Base-by-base conservation (phyloP, 2,888 invertebrate genomes). In the Omphaloscelis lunosa region DNA sequence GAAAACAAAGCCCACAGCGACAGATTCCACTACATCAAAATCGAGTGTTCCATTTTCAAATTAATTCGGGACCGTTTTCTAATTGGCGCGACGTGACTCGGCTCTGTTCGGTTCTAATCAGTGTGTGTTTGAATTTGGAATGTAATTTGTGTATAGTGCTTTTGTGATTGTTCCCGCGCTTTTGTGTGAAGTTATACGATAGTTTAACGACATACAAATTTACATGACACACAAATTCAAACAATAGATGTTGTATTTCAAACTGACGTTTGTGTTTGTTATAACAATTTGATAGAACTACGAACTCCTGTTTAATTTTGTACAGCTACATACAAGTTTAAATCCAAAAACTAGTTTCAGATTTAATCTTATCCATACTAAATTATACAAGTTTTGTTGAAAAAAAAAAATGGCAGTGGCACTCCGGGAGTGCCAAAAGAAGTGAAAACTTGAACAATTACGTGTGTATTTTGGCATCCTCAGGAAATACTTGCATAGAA, bases 21-120 rank as follows among this genome's bases (percentile, higher is more conserved):
- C 95, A 95, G 92, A 91, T 92, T 93, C 94, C 95, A 95, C 95
- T 96, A 95, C 94, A 95, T 96, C 96, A 96, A 95, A 95, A 95
- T 96, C 94, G 95, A 96, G 96, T 94, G 95, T 95, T 95, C 95
- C 93, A 94, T 96, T 96, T 96, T 96, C 94, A 93, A 96, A 96
- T 96, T 95, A 96, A 96, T 95, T 95, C 93, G 89, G 94, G 91
- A 92, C 93, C 87, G 94, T 95, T 95, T 95, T 95, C 95, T 96
- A 96, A 96, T 96, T 96, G 96, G 96, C 92, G 96, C 92, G 93
- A 95, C 96, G 96, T 96, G 95, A 95, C 95, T 95, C 92, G 91
- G 87, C 91, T 92, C 88, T 91, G 94, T 94, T 94, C 91, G 76
- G 85, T 80, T 94, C 93, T 95, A 95, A 95, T 95, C 94, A 93